Percentiles rank a stretch among this genome's conserved stretches.
phyloP scores from a whole-genome alignment of 2,888 invertebrate species.

The Eupithecia vulgata region DNA sequence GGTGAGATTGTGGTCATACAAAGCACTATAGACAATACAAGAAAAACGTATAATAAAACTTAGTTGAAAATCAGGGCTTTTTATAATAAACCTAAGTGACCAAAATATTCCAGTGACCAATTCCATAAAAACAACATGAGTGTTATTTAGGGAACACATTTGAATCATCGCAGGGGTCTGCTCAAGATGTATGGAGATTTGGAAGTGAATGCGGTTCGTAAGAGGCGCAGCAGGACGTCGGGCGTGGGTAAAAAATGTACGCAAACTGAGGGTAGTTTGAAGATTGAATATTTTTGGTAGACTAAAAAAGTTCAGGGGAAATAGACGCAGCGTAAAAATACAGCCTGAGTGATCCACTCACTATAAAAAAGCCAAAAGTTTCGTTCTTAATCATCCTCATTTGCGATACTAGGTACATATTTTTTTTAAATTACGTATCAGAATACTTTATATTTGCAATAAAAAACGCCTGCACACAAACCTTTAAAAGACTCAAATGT shows the following conservation, averaged over 20 bases:
- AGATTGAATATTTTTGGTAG: constrained; percentile 30
- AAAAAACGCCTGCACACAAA: no score
- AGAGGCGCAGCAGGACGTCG: constrained; percentile 49
- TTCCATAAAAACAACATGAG: not conserved
- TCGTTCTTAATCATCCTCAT: no score
- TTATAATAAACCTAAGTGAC: no score
- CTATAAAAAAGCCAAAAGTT: not conserved
- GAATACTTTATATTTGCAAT: no score
- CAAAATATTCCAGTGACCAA: no score
- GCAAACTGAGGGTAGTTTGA: constrained; percentile 22
- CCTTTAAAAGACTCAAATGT: no score
- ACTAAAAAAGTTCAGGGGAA: not conserved
- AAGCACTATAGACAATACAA: no score
- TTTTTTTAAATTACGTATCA: no score
- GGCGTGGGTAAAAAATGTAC: constrained; percentile 18
- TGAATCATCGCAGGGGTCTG: constrained; percentile 24
- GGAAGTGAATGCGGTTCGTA: constrained; percentile 49
- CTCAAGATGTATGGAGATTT: constrained; percentile 37
- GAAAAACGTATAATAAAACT: no score
- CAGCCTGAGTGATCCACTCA: not conserved
- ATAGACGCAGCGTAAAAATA: not conserved
- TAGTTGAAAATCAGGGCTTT: no score
- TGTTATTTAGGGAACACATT: constrained; percentile 11
- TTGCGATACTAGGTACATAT: no score
- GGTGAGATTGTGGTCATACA: no score